Conservation (phyloP, 2,888 invertebrate genomes). For the Lycophotia porphyrea region DNA sequence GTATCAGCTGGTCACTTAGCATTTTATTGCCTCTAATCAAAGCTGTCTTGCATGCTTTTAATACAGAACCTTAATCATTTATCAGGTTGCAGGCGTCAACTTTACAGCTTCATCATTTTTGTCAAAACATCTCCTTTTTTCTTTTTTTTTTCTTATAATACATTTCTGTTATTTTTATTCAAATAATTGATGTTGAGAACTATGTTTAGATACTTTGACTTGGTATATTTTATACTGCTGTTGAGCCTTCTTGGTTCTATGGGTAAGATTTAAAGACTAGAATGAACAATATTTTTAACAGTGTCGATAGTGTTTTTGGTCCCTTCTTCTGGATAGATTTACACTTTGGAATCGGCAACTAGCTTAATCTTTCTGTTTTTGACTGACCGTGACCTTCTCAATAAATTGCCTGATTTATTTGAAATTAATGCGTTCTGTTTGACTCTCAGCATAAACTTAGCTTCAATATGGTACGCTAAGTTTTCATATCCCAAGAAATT, state of each 20-base stretch:
- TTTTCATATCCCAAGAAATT: neutral
- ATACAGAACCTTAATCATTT: neutral
- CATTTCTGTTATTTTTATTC: neutral
- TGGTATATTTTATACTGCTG: neutral
- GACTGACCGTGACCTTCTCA: neutral
- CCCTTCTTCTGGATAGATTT: neutral
- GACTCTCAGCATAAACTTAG: neutral
- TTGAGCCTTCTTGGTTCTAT: neutral
- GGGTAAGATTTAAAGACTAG: neutral
- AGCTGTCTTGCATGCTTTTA: neutral
- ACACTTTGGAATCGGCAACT: neutral
- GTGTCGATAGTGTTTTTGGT: neutral
- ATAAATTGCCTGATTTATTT: neutral
- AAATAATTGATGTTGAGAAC: neutral
- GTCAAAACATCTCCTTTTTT: neutral
- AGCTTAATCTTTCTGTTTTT: neutral
- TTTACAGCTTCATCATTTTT: neutral
- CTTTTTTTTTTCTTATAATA: too few relatives aligned
- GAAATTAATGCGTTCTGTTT: neutral
- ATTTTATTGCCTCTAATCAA: neutral
- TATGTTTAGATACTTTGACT: neutral
- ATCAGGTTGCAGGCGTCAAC: neutral
- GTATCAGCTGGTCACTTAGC: neutral
- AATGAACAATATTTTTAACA: neutral
- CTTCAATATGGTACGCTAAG: neutral